Evolutionary conservation across 1,140 invertebrate genomes (phyloP).

Genomic region (Magallana gigas): DNA sequence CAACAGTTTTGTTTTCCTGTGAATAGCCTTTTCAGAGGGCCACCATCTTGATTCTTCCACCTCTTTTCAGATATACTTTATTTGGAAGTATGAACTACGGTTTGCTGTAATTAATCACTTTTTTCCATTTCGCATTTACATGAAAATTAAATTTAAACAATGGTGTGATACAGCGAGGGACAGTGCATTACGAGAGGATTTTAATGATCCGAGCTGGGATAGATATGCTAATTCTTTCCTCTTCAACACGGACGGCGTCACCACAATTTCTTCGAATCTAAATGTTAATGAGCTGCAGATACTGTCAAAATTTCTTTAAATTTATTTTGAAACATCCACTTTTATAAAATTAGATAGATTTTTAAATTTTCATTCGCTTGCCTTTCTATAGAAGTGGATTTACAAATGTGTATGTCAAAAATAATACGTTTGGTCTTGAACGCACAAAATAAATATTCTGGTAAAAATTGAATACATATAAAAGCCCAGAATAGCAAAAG

Average conservation of each 20-base stretch:
- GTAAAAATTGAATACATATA: too few species aligned
- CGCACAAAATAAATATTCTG: too few species aligned
- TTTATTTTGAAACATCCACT: too few species aligned
- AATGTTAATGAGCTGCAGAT: too few species aligned
- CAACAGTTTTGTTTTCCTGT: background rate
- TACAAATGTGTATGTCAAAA: background rate
- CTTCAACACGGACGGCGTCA: too few species aligned
- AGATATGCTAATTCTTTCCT: constrained; percentile 20
- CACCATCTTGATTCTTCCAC: background rate
- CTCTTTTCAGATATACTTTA: background rate
- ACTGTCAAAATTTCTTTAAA: too few species aligned
- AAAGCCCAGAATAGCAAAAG: too few species aligned
- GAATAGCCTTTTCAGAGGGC: background rate
- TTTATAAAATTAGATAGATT: background rate
- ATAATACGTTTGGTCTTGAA: too few species aligned
- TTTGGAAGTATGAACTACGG: background rate
- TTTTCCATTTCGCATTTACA: background rate
- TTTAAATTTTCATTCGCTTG: background rate
- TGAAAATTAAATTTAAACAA: constrained; percentile 6
- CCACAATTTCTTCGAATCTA: too few species aligned
- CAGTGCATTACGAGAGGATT: background rate
- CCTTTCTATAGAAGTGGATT: background rate
- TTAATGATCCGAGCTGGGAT: background rate
- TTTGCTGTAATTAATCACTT: constrained; percentile 14
- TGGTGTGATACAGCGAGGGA: background rate